These are phyloP conservation scores for Phytoseiulus persimilis DNA, from an alignment of 2,888 invertebrate genomes.

Conservation along the genomic window DNA sequence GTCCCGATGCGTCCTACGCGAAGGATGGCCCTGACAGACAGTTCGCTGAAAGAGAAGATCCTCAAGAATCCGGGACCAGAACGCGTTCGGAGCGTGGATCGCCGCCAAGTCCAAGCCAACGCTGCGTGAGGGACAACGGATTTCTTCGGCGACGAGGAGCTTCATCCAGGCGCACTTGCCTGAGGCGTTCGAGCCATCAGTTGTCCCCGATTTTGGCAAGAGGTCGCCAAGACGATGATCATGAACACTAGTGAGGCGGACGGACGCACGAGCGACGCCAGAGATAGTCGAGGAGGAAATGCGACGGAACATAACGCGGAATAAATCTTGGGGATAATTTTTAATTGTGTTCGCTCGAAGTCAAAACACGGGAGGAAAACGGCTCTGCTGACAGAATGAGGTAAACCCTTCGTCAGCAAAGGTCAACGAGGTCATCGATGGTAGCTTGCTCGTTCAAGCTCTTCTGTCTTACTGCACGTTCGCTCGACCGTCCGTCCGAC, in stretches of 20 bases:
- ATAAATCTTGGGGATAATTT: not conserved
- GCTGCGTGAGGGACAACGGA: not conserved
- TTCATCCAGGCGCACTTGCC: not conserved
- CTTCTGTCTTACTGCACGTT: not conserved
- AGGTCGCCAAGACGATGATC: not conserved
- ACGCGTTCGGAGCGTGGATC: too few relatives aligned
- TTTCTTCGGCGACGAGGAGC: not conserved
- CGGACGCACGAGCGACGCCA: not conserved
- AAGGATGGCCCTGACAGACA: too few relatives aligned
- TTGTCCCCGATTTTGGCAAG: not conserved
- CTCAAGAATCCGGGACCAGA: too few relatives aligned
- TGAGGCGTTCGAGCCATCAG: not conserved
- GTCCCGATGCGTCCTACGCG: too few relatives aligned
- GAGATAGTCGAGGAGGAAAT: not conserved
- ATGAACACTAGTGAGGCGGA: not conserved
- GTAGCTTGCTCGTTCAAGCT: not conserved
- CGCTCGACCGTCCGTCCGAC: not conserved
- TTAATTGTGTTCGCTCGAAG: not conserved
- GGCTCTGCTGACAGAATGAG: not conserved
- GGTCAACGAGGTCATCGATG: not conserved
- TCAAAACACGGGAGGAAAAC: not conserved
- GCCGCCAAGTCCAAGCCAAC: too few relatives aligned
- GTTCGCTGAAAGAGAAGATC: too few relatives aligned
- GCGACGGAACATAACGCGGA: not conserved
- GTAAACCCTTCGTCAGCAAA: not conserved